Evolutionary conservation across 2,888 invertebrate species (phyloP).

Genomic region (Chymomyza amoena): DNA sequence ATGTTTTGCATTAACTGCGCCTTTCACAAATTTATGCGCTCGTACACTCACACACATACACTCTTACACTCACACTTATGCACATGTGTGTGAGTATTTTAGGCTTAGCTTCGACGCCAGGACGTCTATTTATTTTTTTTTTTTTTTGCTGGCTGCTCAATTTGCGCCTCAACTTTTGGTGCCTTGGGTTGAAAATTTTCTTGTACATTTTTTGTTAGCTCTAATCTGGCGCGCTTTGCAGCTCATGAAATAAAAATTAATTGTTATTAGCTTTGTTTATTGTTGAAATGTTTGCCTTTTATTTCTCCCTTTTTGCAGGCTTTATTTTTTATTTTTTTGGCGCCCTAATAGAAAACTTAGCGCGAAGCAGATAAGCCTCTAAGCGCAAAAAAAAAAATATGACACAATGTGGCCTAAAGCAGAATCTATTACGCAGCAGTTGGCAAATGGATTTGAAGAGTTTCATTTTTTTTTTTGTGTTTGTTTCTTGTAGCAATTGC

Average conservation of each 20-base stretch:
- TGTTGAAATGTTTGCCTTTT: not conserved
- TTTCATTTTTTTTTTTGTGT: not conserved
- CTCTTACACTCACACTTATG: not conserved
- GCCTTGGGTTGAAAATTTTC: not conserved
- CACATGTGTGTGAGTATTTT: not conserved
- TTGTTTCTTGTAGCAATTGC: not conserved
- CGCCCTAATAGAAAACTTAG: constrained; percentile 3
- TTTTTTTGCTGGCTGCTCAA: not conserved
- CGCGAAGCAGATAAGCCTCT: not conserved
- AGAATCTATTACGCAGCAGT: constrained; percentile 17
- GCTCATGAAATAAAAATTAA: constrained; percentile 31
- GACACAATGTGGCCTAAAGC: not conserved
- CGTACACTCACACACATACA: not conserved
- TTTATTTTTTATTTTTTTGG: not conserved
- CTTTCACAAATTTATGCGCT: constrained; percentile 7
- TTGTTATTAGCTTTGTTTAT: constrained; percentile 27
- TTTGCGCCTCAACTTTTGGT: not conserved
- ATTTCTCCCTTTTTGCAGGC: not conserved
- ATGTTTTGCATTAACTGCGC: constrained; percentile 3
- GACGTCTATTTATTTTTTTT: not conserved
- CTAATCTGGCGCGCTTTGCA: constrained; percentile 26
- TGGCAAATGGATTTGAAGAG: not conserved
- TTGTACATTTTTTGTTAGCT: not conserved
- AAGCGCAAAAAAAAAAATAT: not conserved
- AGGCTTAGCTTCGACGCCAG: not conserved